Evolutionary conservation across 2,797 vertebrate genomes (phyloP).

Genomic region (Heliangelus exortis): DNA sequence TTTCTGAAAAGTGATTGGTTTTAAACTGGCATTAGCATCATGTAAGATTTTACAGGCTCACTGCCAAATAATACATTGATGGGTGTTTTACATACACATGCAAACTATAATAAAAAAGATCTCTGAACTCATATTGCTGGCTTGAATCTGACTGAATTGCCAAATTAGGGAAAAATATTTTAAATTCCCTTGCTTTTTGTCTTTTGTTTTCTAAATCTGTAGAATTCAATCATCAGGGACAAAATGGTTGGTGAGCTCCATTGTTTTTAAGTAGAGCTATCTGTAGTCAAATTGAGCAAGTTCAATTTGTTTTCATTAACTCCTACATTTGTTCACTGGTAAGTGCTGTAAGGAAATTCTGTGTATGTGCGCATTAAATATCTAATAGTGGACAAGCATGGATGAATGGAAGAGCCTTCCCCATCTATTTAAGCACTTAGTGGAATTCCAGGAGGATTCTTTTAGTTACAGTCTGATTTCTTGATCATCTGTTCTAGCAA

Average conservation of each 20-base stretch:
- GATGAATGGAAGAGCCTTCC: background rate
- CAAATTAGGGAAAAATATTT: background rate
- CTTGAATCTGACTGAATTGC: background rate
- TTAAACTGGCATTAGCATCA: background rate
- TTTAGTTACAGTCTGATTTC: conserved; percentile 3
- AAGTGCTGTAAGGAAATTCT: background rate
- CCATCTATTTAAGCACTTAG: conserved; percentile 2
- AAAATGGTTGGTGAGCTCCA: background rate
- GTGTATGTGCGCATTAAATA: background rate
- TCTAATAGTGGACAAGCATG: background rate
- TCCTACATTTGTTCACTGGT: background rate
- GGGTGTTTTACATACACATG: background rate
- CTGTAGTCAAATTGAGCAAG: background rate
- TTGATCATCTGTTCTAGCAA: conserved; percentile 38
- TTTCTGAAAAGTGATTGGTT: background rate
- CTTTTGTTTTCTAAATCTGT: background rate
- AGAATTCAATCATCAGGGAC: background rate
- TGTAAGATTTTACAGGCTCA: background rate
- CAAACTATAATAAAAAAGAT: background rate
- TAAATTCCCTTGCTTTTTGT: background rate
- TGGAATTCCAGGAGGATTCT: background rate
- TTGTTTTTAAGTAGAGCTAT: background rate
- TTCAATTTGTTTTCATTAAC: conserved; percentile 12
- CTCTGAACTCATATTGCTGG: background rate
- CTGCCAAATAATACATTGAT: background rate